A percentile compares a stretch with the other conserved stretches of the same genome.
Evolutionary conservation across 2,113 vertebrate genomes (phyloP).

Genomic region (Psophia crepitans): DNA sequence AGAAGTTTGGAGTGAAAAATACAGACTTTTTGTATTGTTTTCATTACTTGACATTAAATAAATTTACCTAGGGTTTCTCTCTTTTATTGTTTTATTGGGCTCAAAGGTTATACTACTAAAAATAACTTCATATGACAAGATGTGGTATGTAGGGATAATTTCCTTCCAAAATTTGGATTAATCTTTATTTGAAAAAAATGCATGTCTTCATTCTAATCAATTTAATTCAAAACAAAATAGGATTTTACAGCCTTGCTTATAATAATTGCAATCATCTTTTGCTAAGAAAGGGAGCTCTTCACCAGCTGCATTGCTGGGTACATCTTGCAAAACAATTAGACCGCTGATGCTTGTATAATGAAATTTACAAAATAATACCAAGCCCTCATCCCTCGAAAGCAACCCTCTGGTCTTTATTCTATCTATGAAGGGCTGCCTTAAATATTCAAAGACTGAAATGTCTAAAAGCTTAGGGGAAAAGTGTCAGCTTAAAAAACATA

Average conservation of each 20-base stretch:
- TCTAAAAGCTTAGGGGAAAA: neutral
- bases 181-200: neutral
- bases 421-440: neutral
- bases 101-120: neutral
- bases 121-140: neutral
- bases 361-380: conserved; percentile 32
- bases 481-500: neutral
- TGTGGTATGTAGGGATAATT: neutral
- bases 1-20: conserved; percentile 30
- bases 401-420: neutral
- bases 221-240: conserved; percentile 25
- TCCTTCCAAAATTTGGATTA: neutral
- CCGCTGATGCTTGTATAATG: neutral
- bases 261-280: conserved; percentile 40
- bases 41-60: neutral
- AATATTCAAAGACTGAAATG: neutral
- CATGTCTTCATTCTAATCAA: conserved; percentile 5
- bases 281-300: neutral
- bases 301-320: conserved; percentile 34
- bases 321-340: conserved; percentile 41
- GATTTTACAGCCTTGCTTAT: neutral
- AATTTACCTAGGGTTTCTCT: neutral
- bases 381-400: neutral
- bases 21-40: neutral
- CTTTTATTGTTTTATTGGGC: neutral